Conservation (phyloP, 2,113 vertebrate genomes). For the Herpailurus yagouaroundi region DNA sequence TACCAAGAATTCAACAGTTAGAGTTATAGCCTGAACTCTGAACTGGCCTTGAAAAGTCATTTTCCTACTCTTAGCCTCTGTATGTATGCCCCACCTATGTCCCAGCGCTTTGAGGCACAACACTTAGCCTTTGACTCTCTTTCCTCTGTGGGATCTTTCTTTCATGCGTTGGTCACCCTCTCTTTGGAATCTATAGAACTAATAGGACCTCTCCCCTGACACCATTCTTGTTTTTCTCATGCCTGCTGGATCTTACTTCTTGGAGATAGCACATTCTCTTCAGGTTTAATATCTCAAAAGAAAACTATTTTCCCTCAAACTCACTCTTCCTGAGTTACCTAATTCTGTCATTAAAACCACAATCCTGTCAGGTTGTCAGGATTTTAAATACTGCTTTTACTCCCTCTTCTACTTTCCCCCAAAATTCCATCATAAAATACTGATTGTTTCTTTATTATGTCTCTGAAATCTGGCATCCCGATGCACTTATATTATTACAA, state of each 20-base stretch:
- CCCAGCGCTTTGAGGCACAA: neutral
- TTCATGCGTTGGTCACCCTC: neutral
- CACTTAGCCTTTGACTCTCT: neutral
- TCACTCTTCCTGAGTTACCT: neutral
- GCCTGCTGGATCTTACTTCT: neutral
- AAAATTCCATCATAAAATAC: neutral
- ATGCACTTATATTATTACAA: neutral
- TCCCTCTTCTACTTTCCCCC: neutral
- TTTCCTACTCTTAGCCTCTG: neutral
- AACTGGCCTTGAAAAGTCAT: neutral
- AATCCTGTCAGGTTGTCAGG: neutral
- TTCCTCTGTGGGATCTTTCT: neutral
- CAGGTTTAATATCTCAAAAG: neutral
- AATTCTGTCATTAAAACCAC: neutral
- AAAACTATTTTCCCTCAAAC: neutral
- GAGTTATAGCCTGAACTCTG: neutral
- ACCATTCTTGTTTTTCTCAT: neutral
- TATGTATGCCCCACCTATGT: neutral
- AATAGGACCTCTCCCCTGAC: neutral
- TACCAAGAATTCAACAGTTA: neutral
- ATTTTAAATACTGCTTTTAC: slow-evolving; percentile 31
- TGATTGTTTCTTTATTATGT: neutral
- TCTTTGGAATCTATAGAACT: neutral
- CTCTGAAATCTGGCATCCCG: neutral
- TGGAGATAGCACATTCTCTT: neutral